Evolutionary conservation across 2,113 vertebrate species (phyloP), one percentile per base, ranked within the genome.

Genomic region (Heliornis fulica): DNA sequence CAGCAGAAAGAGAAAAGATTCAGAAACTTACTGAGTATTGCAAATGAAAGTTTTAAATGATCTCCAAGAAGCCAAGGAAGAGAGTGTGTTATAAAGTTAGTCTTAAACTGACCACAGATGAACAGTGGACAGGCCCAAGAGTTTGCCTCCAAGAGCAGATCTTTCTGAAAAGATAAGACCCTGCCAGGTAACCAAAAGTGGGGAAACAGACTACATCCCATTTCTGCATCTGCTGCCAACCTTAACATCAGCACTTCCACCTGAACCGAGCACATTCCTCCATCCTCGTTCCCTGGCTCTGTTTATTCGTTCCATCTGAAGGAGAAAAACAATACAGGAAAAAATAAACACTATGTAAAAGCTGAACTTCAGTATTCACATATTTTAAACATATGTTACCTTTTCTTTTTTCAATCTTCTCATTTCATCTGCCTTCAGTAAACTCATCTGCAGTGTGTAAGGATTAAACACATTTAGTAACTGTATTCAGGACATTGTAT

Each of bases 241-340:
- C 98, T 98, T 98, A 68, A 97, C 95, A 93, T 98, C 98, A 93
- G 97, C 98, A 95, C 98, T 98, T 97, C 98, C 98, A 97, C 99
- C 98, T 69, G 98, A 98, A 96, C 98, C 98, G 87, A 99, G 97
- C 50, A 99, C 99, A 92, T 98, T 98, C 82, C 98, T 99, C 99
- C 99, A 99, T 94, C 99, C 99, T 98, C 99, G 99, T 84, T 99
- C 99, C 96, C 99, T 98, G 78, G 99, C 99, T 97, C 99, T 99
- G 96, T 99, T 99, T 98, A 99, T 99, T 91, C 98, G 98, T 97
- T 98, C 99, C 93, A 99, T 97, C 99, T 99, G 97, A 88, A 96
- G 77, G 75, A 92, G 50, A 84, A 96, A n/a, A 97, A 97, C 53
- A 97, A 96, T 96, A 95, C 84, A 96, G 74, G 84, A 92, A 97